Evolutionary conservation across 2,888 invertebrate genomes (phyloP).

Genomic region (Pasiphila rectangulata): DNA sequence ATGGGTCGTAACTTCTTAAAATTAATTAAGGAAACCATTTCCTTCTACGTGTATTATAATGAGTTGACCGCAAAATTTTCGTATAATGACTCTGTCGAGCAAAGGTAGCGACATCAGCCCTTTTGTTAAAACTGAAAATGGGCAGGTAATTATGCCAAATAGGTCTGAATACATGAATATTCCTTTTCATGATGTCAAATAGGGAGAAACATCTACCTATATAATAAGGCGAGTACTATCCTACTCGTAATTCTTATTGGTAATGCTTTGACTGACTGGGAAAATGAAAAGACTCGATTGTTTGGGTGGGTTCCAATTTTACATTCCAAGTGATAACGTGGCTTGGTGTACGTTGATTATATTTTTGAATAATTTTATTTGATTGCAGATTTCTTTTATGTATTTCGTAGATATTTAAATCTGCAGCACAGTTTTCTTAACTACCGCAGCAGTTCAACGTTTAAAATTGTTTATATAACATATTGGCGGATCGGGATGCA

Average conservation of each 20-base stretch:
- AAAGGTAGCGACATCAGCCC: slow-evolving; percentile 4
- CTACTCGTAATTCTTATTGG: neutral
- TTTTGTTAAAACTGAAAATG: slow-evolving; percentile 3
- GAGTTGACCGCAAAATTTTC: slow-evolving; percentile 7
- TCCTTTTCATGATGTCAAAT: neutral
- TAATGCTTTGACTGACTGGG: neutral
- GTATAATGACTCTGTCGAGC: slow-evolving; percentile 1
- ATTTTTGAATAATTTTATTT: too few species aligned
- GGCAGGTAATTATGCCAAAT: slow-evolving; percentile 2
- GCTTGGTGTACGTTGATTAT: too few species aligned
- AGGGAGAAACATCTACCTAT: neutral
- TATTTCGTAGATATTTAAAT: too few species aligned
- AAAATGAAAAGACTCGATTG: neutral
- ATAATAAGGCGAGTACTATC: neutral
- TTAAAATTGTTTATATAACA: too few species aligned
- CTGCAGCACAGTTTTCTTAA: too few species aligned
- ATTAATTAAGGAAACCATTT: slow-evolving; percentile 8
- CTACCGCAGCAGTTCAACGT: too few species aligned
- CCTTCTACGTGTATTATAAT: slow-evolving; percentile 5
- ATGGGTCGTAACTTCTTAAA: slow-evolving; percentile 2
- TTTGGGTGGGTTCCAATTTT: too few species aligned
- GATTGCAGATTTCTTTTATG: too few species aligned
- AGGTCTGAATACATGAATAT: neutral
- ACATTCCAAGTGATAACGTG: too few species aligned
- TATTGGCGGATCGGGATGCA: too few species aligned